Base-by-base conservation (phyloP, 2,888 invertebrate species). In the Oscheius sp. region DNA sequence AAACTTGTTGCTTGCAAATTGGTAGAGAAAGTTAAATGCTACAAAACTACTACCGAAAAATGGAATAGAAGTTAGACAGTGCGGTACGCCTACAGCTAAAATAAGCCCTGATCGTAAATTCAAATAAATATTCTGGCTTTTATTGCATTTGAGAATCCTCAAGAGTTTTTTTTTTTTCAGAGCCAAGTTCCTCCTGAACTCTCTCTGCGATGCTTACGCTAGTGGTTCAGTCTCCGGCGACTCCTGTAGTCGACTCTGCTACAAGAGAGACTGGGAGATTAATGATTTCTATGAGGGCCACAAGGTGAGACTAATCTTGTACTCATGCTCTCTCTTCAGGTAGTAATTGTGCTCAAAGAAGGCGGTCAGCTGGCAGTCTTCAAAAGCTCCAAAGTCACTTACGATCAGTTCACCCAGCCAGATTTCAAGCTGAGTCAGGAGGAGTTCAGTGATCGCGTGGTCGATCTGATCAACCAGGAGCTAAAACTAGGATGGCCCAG, bases 291-390 rank as follows among this genome's bases (percentile, higher is more conserved):
- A 85, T 65, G 81, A 86, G 51, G 82, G 81, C 50, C 81, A 84
- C 76, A 89, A 89, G 70, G 77, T 82, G 35, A 35, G 77, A 73
- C 33, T 21, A 1, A 32, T 47, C 29, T 35, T 59, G 9, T 1
- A 33, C n/a, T 13, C n/a, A 29, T n/a, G 21, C 2, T 7, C 11
- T 21, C 11, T 35, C 32, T 47, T 70, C 65, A 81, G 81, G 77
- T 79, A 10, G 84, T 83, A 1, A 79, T 85, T 3, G 72, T 83
- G 33, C 59, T 89, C 50, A 80, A 82, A 48, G 77, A 82, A 48
- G 84, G 87, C 35, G 87, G 87, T 4, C 85, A 87, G 72, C 80
- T 84, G 59, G 63, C 82, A 3, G 87, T 89, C n/a, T 81, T 86
- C 66, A 89, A 89, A 73, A 77, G 82, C 66, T 72, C 80, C 11